Conservation (phyloP, 2,888 invertebrate genomes). For the Tipula lateralis region DNA sequence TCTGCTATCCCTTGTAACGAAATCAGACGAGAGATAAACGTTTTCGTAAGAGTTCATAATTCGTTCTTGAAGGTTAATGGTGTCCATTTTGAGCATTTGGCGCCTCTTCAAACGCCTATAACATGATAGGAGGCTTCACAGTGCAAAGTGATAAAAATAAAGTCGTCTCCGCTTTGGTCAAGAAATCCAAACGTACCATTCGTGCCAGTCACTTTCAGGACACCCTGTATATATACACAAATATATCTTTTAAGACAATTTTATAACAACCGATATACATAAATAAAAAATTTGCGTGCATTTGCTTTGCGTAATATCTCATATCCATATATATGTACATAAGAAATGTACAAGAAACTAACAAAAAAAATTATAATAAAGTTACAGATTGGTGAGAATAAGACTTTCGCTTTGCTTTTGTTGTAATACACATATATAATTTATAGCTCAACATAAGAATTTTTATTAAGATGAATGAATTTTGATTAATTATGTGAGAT, state of each 20-base stretch:
- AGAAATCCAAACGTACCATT: too few species aligned
- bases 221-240: too few species aligned
- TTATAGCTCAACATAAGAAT: neutral
- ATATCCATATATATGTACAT: neutral
- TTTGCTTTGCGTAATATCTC: neutral
- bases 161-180: too few species aligned
- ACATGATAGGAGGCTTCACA: too few species aligned
- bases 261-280: neutral
- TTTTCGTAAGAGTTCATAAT: too few species aligned
- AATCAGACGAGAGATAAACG: too few species aligned
- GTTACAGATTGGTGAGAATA: slow-evolving; percentile 19
- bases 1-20: too few species aligned
- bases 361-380: neutral
- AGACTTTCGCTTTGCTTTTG: slow-evolving; percentile 12
- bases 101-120: too few species aligned
- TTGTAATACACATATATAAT: neutral
- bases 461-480: slow-evolving; percentile 1
- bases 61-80: too few species aligned
- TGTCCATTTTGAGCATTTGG: too few species aligned
- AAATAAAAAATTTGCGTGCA: neutral
- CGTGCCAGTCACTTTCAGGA: too few species aligned
- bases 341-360: neutral
- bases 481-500: slow-evolving; percentile 19
- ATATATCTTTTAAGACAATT: neutral
- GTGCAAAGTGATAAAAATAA: too few species aligned